Base-by-base conservation (phyloP, 2,888 invertebrate species). In the Hydroisotoma schaefferi region DNA sequence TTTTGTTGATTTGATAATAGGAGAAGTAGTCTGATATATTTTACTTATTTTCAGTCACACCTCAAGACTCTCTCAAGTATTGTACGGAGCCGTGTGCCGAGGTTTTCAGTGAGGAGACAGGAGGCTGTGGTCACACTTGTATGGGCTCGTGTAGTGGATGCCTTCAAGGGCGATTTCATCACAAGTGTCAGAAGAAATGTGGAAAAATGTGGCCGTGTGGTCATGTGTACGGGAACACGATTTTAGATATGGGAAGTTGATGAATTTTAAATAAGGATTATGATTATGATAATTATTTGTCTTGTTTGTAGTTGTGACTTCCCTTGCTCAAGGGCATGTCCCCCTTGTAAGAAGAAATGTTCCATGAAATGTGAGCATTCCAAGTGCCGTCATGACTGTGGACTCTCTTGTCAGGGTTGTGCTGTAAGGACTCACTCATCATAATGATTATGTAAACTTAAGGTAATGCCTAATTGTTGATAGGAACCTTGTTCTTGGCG, bases 121-220 rank as follows among this genome's bases (percentile, higher is more conserved):
- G 59, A 18, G 67, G 64, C 1, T 69, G 69, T 59, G 65, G 44
- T 3, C 71, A 71, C 37, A 5, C 15, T 0, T 71, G 59, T 59
- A 12, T 78, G 78, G 70, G 84, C 40, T 77, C 78, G 10, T 85
- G 85, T 75, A 79, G 81, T 2, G 61, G 73, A 47, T 86, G 86
- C 75, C 74, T 69, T 28, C 82, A 82, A 73, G 84, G 84, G 44
- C 79, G 84, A n/a, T 75, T 86, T 55, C 87, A 87, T 75, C 73
- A 71, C n/a, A 33, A 33, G 33, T 33, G 33, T 15, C 8, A 33
- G 33, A 10, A 8, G 33, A 8, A 33, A 33, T 33, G 33, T 33
- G 33, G 33, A 8, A 33, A 33, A 33, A 15, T 15, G 8, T 15
- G 8, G 8, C 8, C 15, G 8, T 33, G 33, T 33, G 33, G 33